These are phyloP conservation scores for Struthio camelus DNA, from an alignment of 2,113 vertebrate genomes.

Conservation along the genomic window DNA sequence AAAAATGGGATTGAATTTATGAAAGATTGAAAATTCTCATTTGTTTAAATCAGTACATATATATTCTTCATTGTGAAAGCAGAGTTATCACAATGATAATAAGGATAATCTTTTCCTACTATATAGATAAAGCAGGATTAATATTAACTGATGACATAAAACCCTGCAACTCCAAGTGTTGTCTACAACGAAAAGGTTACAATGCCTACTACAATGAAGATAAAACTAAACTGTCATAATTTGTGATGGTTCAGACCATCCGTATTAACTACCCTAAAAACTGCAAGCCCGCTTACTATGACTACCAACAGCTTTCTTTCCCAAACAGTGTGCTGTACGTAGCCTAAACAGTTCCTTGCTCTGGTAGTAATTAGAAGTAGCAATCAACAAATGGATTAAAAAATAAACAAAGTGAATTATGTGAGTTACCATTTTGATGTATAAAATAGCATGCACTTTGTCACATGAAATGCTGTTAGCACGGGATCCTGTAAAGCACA, in stretches of 20 bases:
- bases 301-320: neutral
- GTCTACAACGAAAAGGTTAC: neutral
- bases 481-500: neutral
- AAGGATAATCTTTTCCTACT: neutral
- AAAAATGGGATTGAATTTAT: neutral
- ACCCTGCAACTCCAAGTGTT: accelerated
- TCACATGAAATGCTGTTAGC: neutral
- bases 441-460: neutral
- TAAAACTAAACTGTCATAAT: neutral
- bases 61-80: neutral
- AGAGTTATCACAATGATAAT: neutral
- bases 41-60: neutral
- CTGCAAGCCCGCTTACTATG: neutral
- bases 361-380: neutral
- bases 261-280: neutral
- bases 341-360: neutral
- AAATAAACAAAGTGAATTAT: neutral
- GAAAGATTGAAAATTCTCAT: neutral
- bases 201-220: neutral
- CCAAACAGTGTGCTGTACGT: neutral
- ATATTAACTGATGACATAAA: neutral
- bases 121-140: neutral
- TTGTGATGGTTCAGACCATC: neutral
- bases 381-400: constrained; percentile 8
- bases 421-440: neutral